Evolutionary conservation across 1,140 invertebrate species (phyloP).

Genomic region (Oncopodura yosiiana): DNA sequence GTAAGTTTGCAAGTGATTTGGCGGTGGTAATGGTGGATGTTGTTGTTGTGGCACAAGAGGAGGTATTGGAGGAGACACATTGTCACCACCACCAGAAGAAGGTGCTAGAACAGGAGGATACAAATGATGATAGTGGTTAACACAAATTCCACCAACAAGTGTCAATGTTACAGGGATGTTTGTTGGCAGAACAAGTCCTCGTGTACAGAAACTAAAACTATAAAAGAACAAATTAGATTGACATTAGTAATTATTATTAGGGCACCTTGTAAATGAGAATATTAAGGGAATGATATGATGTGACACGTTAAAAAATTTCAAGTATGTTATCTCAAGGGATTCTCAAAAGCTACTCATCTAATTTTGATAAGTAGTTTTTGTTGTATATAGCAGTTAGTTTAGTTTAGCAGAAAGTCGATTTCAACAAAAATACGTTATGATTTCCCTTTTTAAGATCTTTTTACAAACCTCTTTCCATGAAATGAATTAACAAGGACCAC

Average conservation of each 20-base stretch:
- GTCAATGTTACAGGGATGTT: constrained; percentile 58
- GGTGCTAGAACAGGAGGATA: neutral
- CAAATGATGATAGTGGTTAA: constrained; percentile 43
- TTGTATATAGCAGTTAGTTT: too few species aligned
- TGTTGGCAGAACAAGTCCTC: constrained; percentile 61
- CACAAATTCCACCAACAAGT: constrained; percentile 63
- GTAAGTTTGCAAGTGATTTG: neutral
- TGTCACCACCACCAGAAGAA: neutral
- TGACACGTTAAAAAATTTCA: too few species aligned
- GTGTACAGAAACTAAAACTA: constrained; percentile 66
- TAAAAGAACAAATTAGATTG: constrained; percentile 34
- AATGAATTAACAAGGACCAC: constrained; percentile 73
- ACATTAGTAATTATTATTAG: neutral
- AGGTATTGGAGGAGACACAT: neutral
- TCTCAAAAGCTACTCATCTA: too few species aligned
- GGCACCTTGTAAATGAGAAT: neutral
- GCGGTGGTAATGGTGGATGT: neutral
- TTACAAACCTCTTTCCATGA: constrained; percentile 58
- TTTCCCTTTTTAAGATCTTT: too few species aligned
- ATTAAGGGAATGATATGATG: too few species aligned
- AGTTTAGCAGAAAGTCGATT: too few species aligned
- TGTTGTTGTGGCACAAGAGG: neutral
- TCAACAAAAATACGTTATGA: too few species aligned
- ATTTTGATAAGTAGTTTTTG: too few species aligned
- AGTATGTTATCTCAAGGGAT: too few species aligned